These are phyloP conservation scores for Trichonephila inaurata DNA, from an alignment of 1,140 invertebrate species.

Conservation along the genomic window DNA sequence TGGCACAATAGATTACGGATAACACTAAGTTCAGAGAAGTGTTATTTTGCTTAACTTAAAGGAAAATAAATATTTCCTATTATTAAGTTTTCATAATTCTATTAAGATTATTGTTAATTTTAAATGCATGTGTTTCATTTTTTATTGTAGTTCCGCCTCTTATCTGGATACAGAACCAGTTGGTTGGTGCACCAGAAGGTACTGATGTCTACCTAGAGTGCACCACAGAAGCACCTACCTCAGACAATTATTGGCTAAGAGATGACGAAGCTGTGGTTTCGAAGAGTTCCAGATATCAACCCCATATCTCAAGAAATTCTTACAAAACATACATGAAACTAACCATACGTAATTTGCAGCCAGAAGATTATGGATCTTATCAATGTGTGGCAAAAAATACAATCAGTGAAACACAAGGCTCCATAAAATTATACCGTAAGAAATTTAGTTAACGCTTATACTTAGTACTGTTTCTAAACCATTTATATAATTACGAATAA, in stretches of 20 bases:
- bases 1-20: too few species aligned
- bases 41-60: too few species aligned
- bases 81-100: too few species aligned
- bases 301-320: conserved; percentile 63
- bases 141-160: conserved; percentile 81
- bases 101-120: background rate
- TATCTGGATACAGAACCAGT: conserved; percentile 82
- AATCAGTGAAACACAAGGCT: conserved; percentile 93
- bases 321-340: conserved; percentile 70
- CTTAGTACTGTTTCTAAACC: too few species aligned
- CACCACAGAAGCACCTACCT: conserved; percentile 80
- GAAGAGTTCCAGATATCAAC: conserved; percentile 46
- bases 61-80: too few species aligned
- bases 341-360: conserved; percentile 68
- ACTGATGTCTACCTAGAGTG: conserved; percentile 81
- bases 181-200: conserved; percentile 81
- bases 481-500: background rate
- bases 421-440: conserved; percentile 94
- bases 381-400: conserved; percentile 95
- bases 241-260: conserved; percentile 77
- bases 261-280: conserved; percentile 58
- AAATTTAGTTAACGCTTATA: background rate
- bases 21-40: too few species aligned
- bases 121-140: background rate
- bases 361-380: conserved; percentile 90